Percentiles rank a stretch among this genome's conserved stretches.
phyloP scores from a whole-genome alignment of 2,797 vertebrate genomes.

The Eupleurogrammus muticus region DNA sequence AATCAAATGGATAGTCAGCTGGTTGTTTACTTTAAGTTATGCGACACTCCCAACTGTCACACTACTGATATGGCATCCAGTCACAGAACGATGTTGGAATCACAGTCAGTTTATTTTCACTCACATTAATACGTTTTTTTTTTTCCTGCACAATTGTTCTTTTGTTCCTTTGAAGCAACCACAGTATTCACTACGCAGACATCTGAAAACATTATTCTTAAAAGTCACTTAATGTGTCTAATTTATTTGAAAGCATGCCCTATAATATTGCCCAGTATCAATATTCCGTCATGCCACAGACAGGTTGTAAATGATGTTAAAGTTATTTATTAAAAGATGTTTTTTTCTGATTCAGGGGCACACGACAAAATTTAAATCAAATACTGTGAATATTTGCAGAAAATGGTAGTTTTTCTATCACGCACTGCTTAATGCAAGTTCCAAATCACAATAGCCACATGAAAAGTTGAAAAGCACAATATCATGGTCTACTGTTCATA shows the following conservation, averaged over 20 bases:
- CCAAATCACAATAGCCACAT: constrained; percentile 49
- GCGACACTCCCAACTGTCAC: constrained; percentile 61
- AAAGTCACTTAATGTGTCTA: constrained; percentile 47
- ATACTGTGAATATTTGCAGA: constrained; percentile 82
- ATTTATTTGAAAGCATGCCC: constrained; percentile 70
- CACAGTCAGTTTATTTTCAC: constrained; percentile 10
- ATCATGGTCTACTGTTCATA: constrained; percentile 58
- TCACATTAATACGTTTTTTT: constrained; percentile 35
- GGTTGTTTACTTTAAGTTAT: constrained; percentile 56
- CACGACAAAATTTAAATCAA: constrained; percentile 65
- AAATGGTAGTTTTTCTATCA: constrained; percentile 53
- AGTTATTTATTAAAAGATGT: constrained; percentile 79
- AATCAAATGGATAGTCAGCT: constrained; percentile 33
- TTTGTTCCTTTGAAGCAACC: constrained; percentile 18
- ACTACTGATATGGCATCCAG: constrained; percentile 73
- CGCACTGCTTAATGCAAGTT: constrained; percentile 71
- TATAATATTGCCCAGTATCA: constrained; percentile 32
- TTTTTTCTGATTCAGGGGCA: constrained; percentile 53
- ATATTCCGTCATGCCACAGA: constrained; percentile 48
- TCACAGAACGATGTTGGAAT: constrained; percentile 35
- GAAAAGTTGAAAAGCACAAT: constrained; percentile 65
- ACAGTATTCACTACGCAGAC: constrained; percentile 28
- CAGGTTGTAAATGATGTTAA: constrained; percentile 73
- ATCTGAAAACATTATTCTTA: constrained; percentile 11
- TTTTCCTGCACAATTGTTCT: constrained; percentile 45